Evolutionary conservation across 1,140 invertebrate genomes (phyloP).

Genomic region (Pseudomyrmex gracilis): DNA sequence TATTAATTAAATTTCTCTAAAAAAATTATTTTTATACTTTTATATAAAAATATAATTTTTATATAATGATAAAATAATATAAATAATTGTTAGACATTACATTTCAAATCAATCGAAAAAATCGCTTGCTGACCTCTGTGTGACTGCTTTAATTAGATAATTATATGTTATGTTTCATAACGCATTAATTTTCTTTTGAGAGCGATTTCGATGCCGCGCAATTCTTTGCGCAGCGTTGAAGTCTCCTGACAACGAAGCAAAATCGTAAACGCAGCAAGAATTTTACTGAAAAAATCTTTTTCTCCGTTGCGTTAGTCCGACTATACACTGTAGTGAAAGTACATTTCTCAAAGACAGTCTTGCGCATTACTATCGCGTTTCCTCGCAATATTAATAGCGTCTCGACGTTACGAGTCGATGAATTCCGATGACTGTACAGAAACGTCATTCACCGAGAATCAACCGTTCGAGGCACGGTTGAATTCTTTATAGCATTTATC

Average conservation of each 20-base stretch:
- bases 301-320: slow-evolving; percentile 31
- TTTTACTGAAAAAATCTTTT: slow-evolving; percentile 41
- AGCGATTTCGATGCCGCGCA: slow-evolving; percentile 22
- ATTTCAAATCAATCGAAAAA: background rate
- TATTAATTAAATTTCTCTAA: no score
- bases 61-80: no score
- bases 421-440: slow-evolving; percentile 43
- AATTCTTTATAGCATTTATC: slow-evolving; percentile 1
- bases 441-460: slow-evolving; percentile 34
- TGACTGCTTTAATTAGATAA: slow-evolving; percentile 22
- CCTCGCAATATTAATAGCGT: slow-evolving; percentile 52
- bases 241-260: slow-evolving; percentile 28
- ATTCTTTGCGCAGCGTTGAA: slow-evolving; percentile 28
- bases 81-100: background rate
- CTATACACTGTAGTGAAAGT: slow-evolving; percentile 53
- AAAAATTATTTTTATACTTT: no score
- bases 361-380: slow-evolving; percentile 43
- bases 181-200: background rate
- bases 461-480: slow-evolving; percentile 18
- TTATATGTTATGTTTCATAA: slow-evolving; percentile 38
- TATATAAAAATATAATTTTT: no score
- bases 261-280: slow-evolving; percentile 20
- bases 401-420: slow-evolving; percentile 28
- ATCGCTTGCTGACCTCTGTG: background rate
- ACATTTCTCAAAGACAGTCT: slow-evolving; percentile 57